Evolutionary conservation across 2,888 invertebrate genomes (phyloP), one percentile per base, ranked within the genome.

Genomic region (Xestia rhomboidea): DNA sequence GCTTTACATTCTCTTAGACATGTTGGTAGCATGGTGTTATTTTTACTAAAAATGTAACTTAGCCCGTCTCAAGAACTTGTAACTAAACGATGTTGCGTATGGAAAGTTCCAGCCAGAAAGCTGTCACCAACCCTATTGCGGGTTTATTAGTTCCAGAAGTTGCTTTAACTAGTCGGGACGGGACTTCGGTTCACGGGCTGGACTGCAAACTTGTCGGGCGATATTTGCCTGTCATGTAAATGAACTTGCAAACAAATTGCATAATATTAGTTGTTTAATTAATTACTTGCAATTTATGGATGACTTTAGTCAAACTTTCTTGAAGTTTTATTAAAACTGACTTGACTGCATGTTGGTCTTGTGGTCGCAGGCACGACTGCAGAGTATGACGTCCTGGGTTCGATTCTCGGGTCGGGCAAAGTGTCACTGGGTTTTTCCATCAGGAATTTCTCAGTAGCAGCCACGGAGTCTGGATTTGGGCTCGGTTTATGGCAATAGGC

Each of bases 141-240:
- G 44, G n/a, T 60, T 82, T 82, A 82, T 82, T 73, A 86, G 77
- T 73, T 76, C 49, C 49, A 51, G 15, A 86, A 82, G 72, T 82
- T 82, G 62, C 49, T 83, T 66, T 8, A 51, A 73, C 69, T 67
- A 67, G 66, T 46, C 49, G 10, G 49, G 15, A 62, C 49, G 10
- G 49, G 15, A 62, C 49, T 49, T 60, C 15, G 34, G 30, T 57
- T 67, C 68, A 49, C 49, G 15, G n/a, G 64, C 62, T 49, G 34
- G 44, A 24, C 68, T 57, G 30, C 51, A 72, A 76, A 76, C 54
- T 82, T 82, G 77, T 72, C n/a, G 1, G 15, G 27, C 49, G 66
- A 82, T 72, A 72, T 75, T 71, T 71, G 64, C 64, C 51, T 24
- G 38, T 13, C 51, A 85, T 82, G 64, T 54, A 60, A 82, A 71